These are phyloP conservation scores for Polypterus bichir DNA, from an alignment of 2,113 vertebrate genomes.

Conservation along the genomic window DNA sequence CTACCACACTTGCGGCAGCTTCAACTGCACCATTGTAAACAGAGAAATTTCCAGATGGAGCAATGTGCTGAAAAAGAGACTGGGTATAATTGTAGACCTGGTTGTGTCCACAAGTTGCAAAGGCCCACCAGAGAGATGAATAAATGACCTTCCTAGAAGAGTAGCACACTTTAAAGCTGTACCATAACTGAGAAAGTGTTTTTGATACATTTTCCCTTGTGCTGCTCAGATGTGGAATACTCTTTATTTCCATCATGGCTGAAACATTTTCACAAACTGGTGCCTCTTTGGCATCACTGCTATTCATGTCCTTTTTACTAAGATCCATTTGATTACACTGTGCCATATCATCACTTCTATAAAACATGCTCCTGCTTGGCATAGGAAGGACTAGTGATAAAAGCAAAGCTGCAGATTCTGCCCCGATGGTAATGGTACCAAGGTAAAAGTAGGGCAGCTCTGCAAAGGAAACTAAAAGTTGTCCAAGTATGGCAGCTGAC, in stretches of 20 bases:
- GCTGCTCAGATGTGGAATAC: background rate
- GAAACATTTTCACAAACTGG: background rate
- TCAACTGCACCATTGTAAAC: slow-evolving; percentile 52
- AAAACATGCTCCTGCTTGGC: slow-evolving; percentile 41
- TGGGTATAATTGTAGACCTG: slow-evolving; percentile 51
- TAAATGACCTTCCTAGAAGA: slow-evolving; percentile 41
- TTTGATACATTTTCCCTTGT: background rate
- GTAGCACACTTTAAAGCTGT: slow-evolving; percentile 42
- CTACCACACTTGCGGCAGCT: slow-evolving; percentile 39
- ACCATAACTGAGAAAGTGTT: slow-evolving; percentile 31
- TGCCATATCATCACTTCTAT: slow-evolving; percentile 22
- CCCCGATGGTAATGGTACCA: slow-evolving; percentile 39
- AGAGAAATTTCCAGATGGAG: slow-evolving; percentile 40
- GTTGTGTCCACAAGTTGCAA: slow-evolving; percentile 44
- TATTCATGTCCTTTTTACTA: too few species aligned
- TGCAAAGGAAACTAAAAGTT: slow-evolving; percentile 41
- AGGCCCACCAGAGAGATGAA: slow-evolving; percentile 53
- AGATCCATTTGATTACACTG: slow-evolving; percentile 4
- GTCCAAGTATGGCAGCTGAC: slow-evolving; percentile 38
- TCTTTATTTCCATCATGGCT: background rate
- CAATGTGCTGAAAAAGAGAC: slow-evolving; percentile 48
- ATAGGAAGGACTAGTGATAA: slow-evolving; percentile 39
- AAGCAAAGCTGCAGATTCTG: slow-evolving; percentile 35
- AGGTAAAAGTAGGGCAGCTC: slow-evolving; percentile 40
- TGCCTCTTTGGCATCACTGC: too few species aligned